phyloP scores from a whole-genome alignment of 2,113 vertebrate genomes.

The Nasalis larvatus region DNA sequence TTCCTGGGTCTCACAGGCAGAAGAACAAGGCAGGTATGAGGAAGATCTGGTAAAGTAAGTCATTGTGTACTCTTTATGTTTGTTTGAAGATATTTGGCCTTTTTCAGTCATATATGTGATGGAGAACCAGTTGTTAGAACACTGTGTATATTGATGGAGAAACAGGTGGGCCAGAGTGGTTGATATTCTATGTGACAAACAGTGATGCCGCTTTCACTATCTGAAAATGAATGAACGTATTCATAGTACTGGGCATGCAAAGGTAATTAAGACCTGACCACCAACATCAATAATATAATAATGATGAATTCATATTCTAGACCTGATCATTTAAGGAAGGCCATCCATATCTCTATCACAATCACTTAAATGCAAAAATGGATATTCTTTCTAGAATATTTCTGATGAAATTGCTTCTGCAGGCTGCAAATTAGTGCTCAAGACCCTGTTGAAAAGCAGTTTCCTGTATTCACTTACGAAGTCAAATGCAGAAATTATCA shows the following conservation, averaged over 20 bases:
- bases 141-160: not conserved
- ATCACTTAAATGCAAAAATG: not conserved
- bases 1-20: not conserved
- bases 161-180: not conserved
- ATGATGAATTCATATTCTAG: not conserved
- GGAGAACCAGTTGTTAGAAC: not conserved
- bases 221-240: not conserved
- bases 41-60: not conserved
- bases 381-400: not conserved
- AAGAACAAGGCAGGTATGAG: not conserved
- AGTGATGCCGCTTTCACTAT: not conserved
- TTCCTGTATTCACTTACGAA: slow-evolving; percentile 53
- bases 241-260: not conserved
- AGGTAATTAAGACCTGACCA: not conserved
- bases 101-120: not conserved
- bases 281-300: not conserved
- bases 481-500: slow-evolving; percentile 64
- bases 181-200: not conserved
- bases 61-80: not conserved
- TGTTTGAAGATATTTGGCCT: not conserved
- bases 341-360: not conserved
- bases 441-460: slow-evolving; percentile 66
- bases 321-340: not conserved
- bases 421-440: slow-evolving; percentile 58
- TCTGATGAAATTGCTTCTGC: not conserved